Conservation (phyloP, 2,113 vertebrate species). For the Turnix velox region DNA sequence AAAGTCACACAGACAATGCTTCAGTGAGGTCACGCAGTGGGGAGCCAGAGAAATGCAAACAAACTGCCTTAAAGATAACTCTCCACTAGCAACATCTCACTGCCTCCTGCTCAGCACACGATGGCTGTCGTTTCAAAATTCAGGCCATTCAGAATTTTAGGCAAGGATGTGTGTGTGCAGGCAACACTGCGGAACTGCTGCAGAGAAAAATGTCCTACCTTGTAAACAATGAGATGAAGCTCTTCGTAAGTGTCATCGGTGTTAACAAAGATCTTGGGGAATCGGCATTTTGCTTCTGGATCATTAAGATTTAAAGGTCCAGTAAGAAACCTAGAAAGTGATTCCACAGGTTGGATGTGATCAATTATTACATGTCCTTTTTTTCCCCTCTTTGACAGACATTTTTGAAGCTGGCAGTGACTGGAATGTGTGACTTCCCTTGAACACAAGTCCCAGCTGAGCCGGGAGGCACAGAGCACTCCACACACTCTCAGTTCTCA, state of each 20-base stretch:
- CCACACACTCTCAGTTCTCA: neutral
- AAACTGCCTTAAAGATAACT: neutral
- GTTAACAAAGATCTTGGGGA: constrained; percentile 96
- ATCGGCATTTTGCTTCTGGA: constrained; percentile 92
- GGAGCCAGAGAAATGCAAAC: neutral
- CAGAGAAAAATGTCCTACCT: constrained; percentile 75
- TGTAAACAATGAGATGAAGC: constrained; percentile 97
- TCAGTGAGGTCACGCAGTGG: neutral
- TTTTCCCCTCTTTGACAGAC: neutral
- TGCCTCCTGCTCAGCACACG: neutral
- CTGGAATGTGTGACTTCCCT: neutral
- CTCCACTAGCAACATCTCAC: neutral
- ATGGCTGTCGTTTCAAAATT: neutral
- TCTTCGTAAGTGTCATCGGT: constrained; percentile 87
- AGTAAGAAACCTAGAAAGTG: constrained; percentile 88
- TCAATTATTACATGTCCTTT: neutral
- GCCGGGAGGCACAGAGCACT: neutral
- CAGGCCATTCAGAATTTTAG: neutral
- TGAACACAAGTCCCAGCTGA: neutral
- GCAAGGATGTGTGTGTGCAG: neutral
- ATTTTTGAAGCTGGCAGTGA: neutral
- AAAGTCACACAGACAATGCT: neutral
- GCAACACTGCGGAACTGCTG: neutral
- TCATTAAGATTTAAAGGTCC: constrained; percentile 94
- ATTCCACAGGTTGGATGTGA: constrained; percentile 25